Percentiles rank a stretch among this genome's conserved stretches.
Evolutionary conservation across 2,888 invertebrate species (phyloP).

Genomic region (Agonum fuliginosum): DNA sequence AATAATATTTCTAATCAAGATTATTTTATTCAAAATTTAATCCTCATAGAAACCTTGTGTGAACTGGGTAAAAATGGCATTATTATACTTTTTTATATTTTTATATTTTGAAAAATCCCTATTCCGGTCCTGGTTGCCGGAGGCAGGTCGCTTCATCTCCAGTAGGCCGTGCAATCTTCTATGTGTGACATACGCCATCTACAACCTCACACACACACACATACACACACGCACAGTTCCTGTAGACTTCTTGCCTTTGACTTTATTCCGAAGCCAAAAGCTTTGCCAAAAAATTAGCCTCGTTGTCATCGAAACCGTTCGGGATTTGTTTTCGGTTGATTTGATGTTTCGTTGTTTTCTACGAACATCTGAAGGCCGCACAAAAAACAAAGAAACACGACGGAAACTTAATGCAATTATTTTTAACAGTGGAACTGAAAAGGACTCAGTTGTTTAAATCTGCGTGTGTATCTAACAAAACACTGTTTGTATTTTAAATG

Average conservation of each 20-base stretch:
- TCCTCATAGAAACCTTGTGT: too few species aligned
- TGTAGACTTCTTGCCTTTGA: too few species aligned
- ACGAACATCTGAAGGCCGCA: slow-evolving; percentile 1
- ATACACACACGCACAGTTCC: background rate
- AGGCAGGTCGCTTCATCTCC: slow-evolving; percentile 37
- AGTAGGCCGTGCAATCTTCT: slow-evolving; percentile 35
- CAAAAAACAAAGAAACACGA: background rate
- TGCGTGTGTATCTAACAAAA: slow-evolving; percentile 20
- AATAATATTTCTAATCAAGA: too few species aligned
- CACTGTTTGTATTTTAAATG: slow-evolving; percentile 50
- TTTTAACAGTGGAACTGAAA: too few species aligned
- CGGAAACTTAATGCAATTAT: background rate
- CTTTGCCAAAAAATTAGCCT: slow-evolving; percentile 56
- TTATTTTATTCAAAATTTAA: too few species aligned
- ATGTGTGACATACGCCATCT: slow-evolving; percentile 45
- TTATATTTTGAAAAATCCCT: background rate
- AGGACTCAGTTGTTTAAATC: too few species aligned
- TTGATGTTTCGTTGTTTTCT: slow-evolving; percentile 26
- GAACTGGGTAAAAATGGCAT: too few species aligned
- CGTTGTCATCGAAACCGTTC: slow-evolving; percentile 58
- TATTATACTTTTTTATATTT: too few species aligned
- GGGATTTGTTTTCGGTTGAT: slow-evolving; percentile 57
- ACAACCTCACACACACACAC: slow-evolving; percentile 22
- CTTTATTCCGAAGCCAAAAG: slow-evolving; percentile 22
- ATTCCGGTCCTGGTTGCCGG: background rate